Evolutionary conservation across 2,797 vertebrate species (phyloP).

Genomic region (Uromys caudimaculatus): DNA sequence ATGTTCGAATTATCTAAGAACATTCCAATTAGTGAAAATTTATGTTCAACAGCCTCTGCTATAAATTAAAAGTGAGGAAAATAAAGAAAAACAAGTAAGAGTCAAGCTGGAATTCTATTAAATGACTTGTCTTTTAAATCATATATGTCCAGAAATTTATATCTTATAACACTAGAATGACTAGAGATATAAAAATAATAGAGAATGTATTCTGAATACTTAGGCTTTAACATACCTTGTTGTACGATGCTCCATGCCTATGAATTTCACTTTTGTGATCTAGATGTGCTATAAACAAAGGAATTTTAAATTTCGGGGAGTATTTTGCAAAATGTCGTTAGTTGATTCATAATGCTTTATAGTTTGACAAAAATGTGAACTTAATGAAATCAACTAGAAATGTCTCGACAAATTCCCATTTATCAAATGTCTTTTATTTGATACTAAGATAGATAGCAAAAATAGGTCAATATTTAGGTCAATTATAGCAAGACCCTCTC

Average conservation of each 20-base stretch:
- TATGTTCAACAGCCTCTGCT: not conserved
- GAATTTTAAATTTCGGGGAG: not conserved
- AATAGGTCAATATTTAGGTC: slow-evolving; percentile 85
- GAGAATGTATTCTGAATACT: not conserved
- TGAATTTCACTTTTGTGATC: not conserved
- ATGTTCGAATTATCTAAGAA: not conserved
- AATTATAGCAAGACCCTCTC: slow-evolving; percentile 80
- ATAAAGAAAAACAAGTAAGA: not conserved
- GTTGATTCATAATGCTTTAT: not conserved
- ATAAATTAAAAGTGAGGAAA: not conserved
- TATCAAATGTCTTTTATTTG: slow-evolving; percentile 67
- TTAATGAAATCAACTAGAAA: slow-evolving; percentile 59
- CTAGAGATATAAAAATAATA: not conserved
- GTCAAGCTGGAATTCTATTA: not conserved
- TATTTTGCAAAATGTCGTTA: slow-evolving; percentile 4
- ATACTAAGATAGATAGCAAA: slow-evolving; percentile 71
- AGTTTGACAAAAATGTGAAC: slow-evolving; percentile 45
- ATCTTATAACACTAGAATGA: not conserved
- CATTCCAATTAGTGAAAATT: not conserved
- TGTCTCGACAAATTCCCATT: slow-evolving; percentile 33
- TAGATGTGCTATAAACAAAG: not conserved
- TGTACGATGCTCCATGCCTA: not conserved
- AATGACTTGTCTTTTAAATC: not conserved
- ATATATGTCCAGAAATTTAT: not conserved
- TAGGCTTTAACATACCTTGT: not conserved